phyloP scores from a whole-genome alignment of 2,113 vertebrate genomes.

The Tachysurus vachellii region DNA sequence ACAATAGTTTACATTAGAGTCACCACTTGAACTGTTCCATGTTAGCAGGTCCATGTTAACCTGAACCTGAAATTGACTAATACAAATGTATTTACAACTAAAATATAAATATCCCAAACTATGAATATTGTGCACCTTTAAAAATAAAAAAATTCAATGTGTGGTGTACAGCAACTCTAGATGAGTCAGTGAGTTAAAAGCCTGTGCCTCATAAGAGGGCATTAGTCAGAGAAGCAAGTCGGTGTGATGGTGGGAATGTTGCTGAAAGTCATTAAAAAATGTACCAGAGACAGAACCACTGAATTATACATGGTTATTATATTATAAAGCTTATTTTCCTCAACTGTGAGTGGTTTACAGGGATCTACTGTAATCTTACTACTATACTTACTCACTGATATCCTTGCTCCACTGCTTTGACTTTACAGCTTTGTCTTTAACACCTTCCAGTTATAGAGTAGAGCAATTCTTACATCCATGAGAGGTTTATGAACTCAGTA shows the following conservation, averaged over 20 bases:
- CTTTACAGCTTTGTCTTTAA: slow-evolving; percentile 65
- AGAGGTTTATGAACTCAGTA: slow-evolving; percentile 73
- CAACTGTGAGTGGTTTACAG: slow-evolving; percentile 24
- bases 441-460: slow-evolving; percentile 68
- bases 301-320: neutral
- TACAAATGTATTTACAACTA: neutral
- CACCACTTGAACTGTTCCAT: neutral
- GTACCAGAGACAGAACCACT: neutral
- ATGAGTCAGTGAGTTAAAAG: neutral
- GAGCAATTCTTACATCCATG: slow-evolving; percentile 63
- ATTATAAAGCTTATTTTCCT: slow-evolving; percentile 11
- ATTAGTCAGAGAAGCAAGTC: neutral
- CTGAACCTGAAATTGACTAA: slow-evolving; percentile 53
- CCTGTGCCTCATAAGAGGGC: neutral
- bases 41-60: neutral
- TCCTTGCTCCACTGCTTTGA: slow-evolving; percentile 55
- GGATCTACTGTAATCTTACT: neutral
- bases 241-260: slow-evolving; percentile 7
- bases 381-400: slow-evolving; percentile 46
- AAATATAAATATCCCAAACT: neutral
- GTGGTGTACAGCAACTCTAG: neutral
- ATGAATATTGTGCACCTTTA: neutral
- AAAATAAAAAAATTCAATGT: neutral
- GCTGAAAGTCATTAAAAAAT: slow-evolving; percentile 7
- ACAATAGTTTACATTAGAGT: neutral